These are phyloP conservation scores for Cossypha caffra DNA, from an alignment of 2,797 vertebrate species.

Conservation along the genomic window DNA sequence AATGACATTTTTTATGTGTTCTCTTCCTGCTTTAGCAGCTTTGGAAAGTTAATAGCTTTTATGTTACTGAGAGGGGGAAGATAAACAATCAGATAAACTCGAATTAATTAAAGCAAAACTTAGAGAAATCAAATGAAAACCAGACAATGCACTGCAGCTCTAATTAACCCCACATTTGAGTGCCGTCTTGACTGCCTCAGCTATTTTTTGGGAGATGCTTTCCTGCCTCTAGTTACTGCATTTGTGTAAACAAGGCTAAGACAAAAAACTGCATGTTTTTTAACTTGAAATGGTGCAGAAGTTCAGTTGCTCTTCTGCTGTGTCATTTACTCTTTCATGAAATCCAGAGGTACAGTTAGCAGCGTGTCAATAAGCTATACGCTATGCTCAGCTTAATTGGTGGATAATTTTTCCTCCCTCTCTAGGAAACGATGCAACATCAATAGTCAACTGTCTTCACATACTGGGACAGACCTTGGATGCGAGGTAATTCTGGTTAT, in stretches of 20 bases:
- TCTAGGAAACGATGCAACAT: constrained; percentile 91
- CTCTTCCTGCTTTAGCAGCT: neutral
- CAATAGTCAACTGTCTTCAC: constrained; percentile 97
- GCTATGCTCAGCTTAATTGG: neutral
- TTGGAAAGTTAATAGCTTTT: neutral
- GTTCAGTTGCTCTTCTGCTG: constrained; percentile 4
- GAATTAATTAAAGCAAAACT: neutral
- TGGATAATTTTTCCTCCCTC: constrained; percentile 26
- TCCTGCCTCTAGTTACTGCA: constrained; percentile 59
- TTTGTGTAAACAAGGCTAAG: constrained; percentile 62
- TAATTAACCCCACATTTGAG: constrained; percentile 54
- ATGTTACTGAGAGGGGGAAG: neutral
- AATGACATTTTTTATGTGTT: neutral
- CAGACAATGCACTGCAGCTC: neutral
- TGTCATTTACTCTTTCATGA: constrained; percentile 23
- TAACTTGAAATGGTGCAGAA: constrained; percentile 27
- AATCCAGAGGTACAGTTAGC: neutral
- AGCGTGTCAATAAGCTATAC: neutral
- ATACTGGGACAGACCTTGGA: constrained; percentile 96
- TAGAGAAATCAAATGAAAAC: neutral
- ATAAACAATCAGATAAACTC: neutral
- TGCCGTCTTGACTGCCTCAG: constrained; percentile 57
- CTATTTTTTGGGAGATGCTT: constrained; percentile 61
- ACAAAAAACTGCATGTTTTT: constrained; percentile 67
- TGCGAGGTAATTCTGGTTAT: constrained; percentile 81